These are phyloP conservation scores for Ommatoiulus sabulosus DNA, from an alignment of 2,888 invertebrate genomes.

Conservation along the genomic window DNA sequence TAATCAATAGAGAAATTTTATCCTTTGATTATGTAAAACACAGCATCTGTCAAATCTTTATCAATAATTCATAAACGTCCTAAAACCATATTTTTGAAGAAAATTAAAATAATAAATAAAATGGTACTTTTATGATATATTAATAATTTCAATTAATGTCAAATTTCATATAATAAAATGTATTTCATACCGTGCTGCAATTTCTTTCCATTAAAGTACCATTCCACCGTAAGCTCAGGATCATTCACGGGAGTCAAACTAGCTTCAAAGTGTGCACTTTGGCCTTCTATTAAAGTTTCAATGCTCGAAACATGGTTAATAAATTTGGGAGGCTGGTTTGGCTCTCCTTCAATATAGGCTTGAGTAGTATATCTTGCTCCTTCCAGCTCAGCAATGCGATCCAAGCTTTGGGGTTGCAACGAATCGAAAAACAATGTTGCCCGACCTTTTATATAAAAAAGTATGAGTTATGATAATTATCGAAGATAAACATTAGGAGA, in stretches of 20 bases:
- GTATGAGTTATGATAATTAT: background rate
- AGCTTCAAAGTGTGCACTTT: constrained; percentile 88
- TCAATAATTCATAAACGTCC: background rate
- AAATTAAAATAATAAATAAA: background rate
- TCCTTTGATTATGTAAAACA: background rate
- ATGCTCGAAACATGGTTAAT: constrained; percentile 87
- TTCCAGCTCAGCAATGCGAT: constrained; percentile 88
- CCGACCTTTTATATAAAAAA: constrained; percentile 52
- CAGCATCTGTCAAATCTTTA: background rate
- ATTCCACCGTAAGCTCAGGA: constrained; percentile 90
- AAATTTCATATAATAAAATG: constrained; percentile 44
- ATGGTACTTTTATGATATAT: background rate
- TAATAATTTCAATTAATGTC: background rate
- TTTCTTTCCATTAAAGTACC: constrained; percentile 94
- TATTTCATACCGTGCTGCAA: constrained; percentile 71
- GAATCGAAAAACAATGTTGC: constrained; percentile 90
- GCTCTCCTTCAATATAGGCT: constrained; percentile 57
- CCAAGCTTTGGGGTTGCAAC: constrained; percentile 90
- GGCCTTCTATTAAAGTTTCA: constrained; percentile 90
- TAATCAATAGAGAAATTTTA: no score
- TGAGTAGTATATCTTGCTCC: constrained; percentile 64
- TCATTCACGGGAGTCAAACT: constrained; percentile 93
- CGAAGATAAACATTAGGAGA: background rate
- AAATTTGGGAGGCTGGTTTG: constrained; percentile 82
- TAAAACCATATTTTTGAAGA: background rate